Evolutionary conservation across 2,113 vertebrate species (phyloP), one percentile per base, ranked within the genome.

Genomic region (Nannospalax galili): DNA sequence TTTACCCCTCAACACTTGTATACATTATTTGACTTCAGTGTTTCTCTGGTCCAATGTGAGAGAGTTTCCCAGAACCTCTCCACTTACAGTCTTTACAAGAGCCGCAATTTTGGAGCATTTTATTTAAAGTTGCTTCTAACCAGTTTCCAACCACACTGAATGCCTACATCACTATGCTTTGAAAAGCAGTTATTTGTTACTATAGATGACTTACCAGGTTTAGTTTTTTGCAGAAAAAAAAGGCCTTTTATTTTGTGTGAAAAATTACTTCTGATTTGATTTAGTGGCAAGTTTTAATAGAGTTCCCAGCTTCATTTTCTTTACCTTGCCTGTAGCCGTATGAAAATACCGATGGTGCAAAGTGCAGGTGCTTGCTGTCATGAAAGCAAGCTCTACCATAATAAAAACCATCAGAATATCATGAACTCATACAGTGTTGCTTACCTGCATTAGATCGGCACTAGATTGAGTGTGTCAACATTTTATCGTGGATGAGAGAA

Each of bases 151-250:
- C 67, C 35, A 96, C n/a, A 93, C 1, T 69, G 87, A 70, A 82
- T 78, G 73, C 73, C 94, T 93, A 26, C n/a, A 77, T 69, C 3
- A 86, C 28, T 84, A 45, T 56, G 62, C 84, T 93, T 93, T 42
- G 80, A 94, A 82, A 91, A 89, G 81, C 70, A 93, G 37, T 56
- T 94, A 86, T 95, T 95, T 96, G 88, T 97, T 95, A 79, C 81
- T 89, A 92, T 91, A 91, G 85, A 95, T 95, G 97, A 96, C 72
- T 94, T 95, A 88, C 90, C 94, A 92, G 78, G 78, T 92, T 90
- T 92, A 60, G 64, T 87, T 88, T 93, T 67, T 75, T 93, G 40
- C 22, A 81, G 22, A 84, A 24, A 32, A 94, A 95, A 96, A 30
- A n/a, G n/a, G 6, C 30, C 24, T 96, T 96, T 96, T 90, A 90